Evolutionary conservation across 2,888 invertebrate genomes (phyloP), one percentile per base, ranked within the genome.

Genomic region (Exocentrus adspersus): DNA sequence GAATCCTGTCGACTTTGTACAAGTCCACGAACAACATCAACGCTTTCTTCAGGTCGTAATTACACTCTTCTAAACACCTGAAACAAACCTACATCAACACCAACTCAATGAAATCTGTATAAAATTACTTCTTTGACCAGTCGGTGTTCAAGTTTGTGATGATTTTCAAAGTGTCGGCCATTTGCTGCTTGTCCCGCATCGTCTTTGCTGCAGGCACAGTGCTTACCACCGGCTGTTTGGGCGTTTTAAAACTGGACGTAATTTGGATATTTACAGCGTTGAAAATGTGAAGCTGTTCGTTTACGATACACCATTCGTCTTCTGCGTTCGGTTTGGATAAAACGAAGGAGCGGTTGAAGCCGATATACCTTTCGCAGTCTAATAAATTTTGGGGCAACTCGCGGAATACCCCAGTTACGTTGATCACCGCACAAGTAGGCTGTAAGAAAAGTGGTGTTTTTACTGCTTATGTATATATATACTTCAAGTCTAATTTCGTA

Each of bases 271-370:
- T 28, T 1, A 81, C 70, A 10, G 80, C 80, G 66, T 82, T 85
- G 37, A 87, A 86, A 76, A 92, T 85, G 75, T 87, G 86, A 9
- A 90, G 72, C 83, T 89, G 86, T 75, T 92, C 92, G 75, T 92
- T 90, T 1, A 83, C 76, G 56, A 93, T 90, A 67, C 86, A 86
- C 77, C 88, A 90, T 59, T 88, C 86, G 0, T 82, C 82, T 59
- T 88, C 87, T 0, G 82, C 82, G 19, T 84, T 82, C 3, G 77
- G 75, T 0, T 84, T 80, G 2, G 80, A 75, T 12, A 91, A 75
- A 0, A 87, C 83, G 54, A 91, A 85, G 0, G 87, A 87, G 41
- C 89, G 82, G 0, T 84, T 83, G 77, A 91, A 91, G 0, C 86
- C 81, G 1, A 87, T 75, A 0, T 86, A 46, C 37, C 84, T 83